Percentiles rank a stretch among this genome's conserved stretches.
phyloP scores from a whole-genome alignment of 2,888 invertebrate genomes.

The Platycheirus albimanus region DNA sequence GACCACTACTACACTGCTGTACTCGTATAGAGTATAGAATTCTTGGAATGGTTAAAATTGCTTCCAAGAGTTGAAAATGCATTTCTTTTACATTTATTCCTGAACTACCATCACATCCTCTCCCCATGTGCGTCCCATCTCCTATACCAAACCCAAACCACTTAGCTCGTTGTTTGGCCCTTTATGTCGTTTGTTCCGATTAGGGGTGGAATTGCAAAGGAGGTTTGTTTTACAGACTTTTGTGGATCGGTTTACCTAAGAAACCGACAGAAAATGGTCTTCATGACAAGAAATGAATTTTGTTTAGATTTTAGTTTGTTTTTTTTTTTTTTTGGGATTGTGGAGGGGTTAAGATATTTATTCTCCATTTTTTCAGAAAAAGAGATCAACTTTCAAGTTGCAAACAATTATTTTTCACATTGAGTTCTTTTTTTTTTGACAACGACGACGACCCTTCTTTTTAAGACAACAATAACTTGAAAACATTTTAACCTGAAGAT shows the following conservation, averaged over 20 bases:
- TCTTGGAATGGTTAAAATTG: conserved; percentile 34
- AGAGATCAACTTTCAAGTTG: conserved; percentile 50
- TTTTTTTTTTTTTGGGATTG: not conserved
- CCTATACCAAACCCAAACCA: conserved; percentile 43
- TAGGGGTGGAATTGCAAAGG: conserved; percentile 25
- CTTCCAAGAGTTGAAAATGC: conserved; percentile 61
- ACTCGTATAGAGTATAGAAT: too few species aligned
- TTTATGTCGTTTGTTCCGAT: conserved; percentile 41
- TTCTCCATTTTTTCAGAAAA: not conserved
- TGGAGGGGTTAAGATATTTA: not conserved
- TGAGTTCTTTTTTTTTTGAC: not conserved
- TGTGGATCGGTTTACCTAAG: conserved; percentile 57
- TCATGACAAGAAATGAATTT: conserved; percentile 57
- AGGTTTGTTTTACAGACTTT: conserved; percentile 47
- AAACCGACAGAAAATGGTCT: conserved; percentile 52
- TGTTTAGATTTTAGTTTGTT: conserved; percentile 35
- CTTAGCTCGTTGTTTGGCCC: conserved; percentile 36
- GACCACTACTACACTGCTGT: conserved; percentile 15
- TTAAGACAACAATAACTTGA: conserved; percentile 22
- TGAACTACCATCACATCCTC: conserved; percentile 19
- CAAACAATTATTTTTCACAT: conserved; percentile 37
- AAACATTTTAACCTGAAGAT: conserved; percentile 19
- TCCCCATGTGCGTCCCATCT: not conserved
- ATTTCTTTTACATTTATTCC: conserved; percentile 69
- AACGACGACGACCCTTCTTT: too few species aligned